Base-by-base conservation (phyloP, 1,140 invertebrate genomes). In the Aphaenogaster floridana region DNA sequence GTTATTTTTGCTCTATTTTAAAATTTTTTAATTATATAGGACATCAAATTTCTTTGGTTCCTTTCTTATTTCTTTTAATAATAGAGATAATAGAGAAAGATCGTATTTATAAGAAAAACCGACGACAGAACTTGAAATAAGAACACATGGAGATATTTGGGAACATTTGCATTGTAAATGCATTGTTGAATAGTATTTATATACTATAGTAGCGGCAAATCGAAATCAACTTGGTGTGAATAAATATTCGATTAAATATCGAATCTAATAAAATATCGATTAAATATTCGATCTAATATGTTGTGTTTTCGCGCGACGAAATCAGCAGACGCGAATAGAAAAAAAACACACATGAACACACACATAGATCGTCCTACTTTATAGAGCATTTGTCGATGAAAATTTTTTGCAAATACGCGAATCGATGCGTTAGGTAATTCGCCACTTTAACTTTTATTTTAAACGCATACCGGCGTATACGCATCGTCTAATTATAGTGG, bases 401-500 rank as follows among this genome's bases (percentile, higher is more conserved):
- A 69, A 69, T 8, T 39, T 36, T 81, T 45, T 28, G 3, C n/a
- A 54, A 69, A 17, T 69, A 54, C 52, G 17, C 21, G 66, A 28
- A 68, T 36, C 42, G 21, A 42, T 8, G 64, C 15, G 9, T 45
- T 71, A 34, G 13, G 5, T 21, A 61, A 83, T 59, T 83, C 13
- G 52, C 15, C 5, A 45, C 7, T 81, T 83, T 61, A 59, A 72
- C 39, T 74, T 61, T 48, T 1, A 83, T 83, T 17, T 74, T 36
- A 48, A 83, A 48, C 39, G 2, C 9, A 21, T 74, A 76, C 13
- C 21, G n/a, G 1, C 7, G 11, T 13, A 15, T 59, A 83, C 79
- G 68, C 39, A 50, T 39, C 34, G n/a, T 61, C 69, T 74, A 84
- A 74, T 84, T 84, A 84, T 84, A 76, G 69, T 21, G 13, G 48